Percentiles rank a stretch among this genome's conserved stretches.
Evolutionary conservation across 2,113 vertebrate species (phyloP).

Genomic region (Nettapus auritus): DNA sequence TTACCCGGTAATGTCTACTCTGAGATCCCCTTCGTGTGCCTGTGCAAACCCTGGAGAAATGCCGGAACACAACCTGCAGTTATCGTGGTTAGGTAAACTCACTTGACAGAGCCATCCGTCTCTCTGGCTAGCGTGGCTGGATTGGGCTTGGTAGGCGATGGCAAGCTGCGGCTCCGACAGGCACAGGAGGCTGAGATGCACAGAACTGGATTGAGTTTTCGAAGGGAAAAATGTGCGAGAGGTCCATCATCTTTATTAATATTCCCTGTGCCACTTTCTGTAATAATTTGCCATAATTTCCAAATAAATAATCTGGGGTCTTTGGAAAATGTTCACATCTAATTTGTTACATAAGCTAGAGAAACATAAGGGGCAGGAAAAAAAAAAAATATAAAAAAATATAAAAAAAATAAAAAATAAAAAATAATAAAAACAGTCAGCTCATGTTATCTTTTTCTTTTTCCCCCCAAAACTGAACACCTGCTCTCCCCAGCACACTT

Average conservation of each 20-base stretch:
- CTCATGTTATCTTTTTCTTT: not conserved
- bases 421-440: not conserved
- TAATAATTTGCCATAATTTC: not conserved
- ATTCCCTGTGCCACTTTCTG: not conserved
- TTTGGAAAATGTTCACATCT: not conserved
- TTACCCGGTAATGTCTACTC: not conserved
- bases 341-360: not conserved
- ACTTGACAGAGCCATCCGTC: not conserved
- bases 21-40: not conserved
- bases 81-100: not conserved
- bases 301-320: not conserved
- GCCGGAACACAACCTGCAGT: not conserved
- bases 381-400: no score
- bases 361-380: not conserved
- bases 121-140: not conserved
- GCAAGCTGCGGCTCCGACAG: not conserved
- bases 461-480: not conserved
- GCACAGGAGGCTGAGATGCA: not conserved
- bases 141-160: not conserved
- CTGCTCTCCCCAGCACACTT: not conserved
- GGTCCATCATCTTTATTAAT: not conserved
- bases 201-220: not conserved
- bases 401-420: not conserved
- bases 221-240: not conserved
- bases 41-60: not conserved